phyloP scores from a whole-genome alignment of 1,140 invertebrate genomes.

The Gryon sp. region DNA sequence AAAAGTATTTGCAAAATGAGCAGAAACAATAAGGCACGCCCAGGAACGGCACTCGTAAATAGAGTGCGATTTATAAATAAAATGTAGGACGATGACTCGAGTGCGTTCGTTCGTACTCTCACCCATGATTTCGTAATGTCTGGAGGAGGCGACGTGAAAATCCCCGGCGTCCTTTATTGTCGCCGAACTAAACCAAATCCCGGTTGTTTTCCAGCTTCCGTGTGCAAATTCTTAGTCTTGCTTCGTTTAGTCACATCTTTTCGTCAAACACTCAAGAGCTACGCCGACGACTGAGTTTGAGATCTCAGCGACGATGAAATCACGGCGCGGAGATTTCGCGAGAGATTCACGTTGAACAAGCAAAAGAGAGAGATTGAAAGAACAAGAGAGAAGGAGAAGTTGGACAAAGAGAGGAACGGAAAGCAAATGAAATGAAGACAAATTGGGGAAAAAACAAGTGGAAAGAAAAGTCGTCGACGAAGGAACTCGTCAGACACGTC shows the following conservation, averaged over 20 bases:
- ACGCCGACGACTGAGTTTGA: neutral
- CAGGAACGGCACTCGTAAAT: slow-evolving; percentile 49
- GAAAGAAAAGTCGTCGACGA: neutral
- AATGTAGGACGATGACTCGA: slow-evolving; percentile 35
- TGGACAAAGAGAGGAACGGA: neutral
- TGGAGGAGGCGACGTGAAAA: slow-evolving; percentile 6
- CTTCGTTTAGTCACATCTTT: too few relatives aligned
- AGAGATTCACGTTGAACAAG: too few relatives aligned
- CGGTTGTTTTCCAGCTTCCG: too few relatives aligned
- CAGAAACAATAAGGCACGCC: slow-evolving; percentile 68
- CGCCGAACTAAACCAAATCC: too few relatives aligned
- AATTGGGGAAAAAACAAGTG: too few relatives aligned
- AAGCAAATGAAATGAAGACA: neutral
- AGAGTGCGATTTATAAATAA: slow-evolving; percentile 63
- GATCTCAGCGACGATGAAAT: neutral
- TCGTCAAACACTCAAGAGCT: neutral
- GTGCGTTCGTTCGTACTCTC: slow-evolving; percentile 37
- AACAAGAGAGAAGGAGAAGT: neutral
- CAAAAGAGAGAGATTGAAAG: too few relatives aligned
- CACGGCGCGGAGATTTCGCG: neutral
- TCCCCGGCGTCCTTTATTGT: neutral
- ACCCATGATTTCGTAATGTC: slow-evolving; percentile 66
- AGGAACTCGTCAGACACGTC: slow-evolving; percentile 5
- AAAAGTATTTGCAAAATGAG: too few relatives aligned
- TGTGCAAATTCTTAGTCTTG: too few relatives aligned